Evolutionary conservation across 1,140 invertebrate genomes (phyloP), one percentile per base, ranked within the genome.

Genomic region (Formica selysi): DNA sequence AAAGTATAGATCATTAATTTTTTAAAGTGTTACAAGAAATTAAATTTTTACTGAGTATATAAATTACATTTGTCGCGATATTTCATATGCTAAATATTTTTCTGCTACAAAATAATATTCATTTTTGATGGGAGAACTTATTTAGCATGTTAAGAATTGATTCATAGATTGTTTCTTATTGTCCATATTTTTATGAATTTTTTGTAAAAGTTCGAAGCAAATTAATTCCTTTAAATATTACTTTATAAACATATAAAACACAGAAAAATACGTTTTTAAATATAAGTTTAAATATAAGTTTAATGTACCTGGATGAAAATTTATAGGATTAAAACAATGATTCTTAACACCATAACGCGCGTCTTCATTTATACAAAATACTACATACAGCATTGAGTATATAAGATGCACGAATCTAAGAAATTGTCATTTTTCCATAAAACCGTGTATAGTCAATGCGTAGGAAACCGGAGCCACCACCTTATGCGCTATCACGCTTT

Each of bases 401-500:
- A 13, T 61, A 29, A 29, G 2, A 29, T 13, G 10, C 38, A 44
- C 3, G 8, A 29, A 62, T 73, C 54, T 26, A 83, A 83, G 67
- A 83, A 74, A 83, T 73, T 19, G 26, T 71, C 54, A 74, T 73
- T 61, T 73, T 74, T 38, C 29, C 29, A 48, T 81, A 54, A 81
- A 80, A 83, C 38, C 19, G 54, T 57, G 54, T 57, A 80, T 80
- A 81, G 38, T 83, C 68, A 74, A 38, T 32, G 76, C 76, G 26
- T 59, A 81, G 54, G 51, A 83, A 83, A 44, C 36, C 68, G 54
- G 26, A 71, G 62, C 67, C 67, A 71, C 65, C 65, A 73, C 67
- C 54, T 83, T 83, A 29, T 88, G 44, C 73, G 86, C 70, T 86
- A 89, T 86, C 85, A 83, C 81, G 65, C 62, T 85, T 51, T 71